Percentiles rank a stretch among this genome's conserved stretches.
Evolutionary conservation across 2,113 vertebrate genomes (phyloP).

Genomic region (Pseudois nayaur): DNA sequence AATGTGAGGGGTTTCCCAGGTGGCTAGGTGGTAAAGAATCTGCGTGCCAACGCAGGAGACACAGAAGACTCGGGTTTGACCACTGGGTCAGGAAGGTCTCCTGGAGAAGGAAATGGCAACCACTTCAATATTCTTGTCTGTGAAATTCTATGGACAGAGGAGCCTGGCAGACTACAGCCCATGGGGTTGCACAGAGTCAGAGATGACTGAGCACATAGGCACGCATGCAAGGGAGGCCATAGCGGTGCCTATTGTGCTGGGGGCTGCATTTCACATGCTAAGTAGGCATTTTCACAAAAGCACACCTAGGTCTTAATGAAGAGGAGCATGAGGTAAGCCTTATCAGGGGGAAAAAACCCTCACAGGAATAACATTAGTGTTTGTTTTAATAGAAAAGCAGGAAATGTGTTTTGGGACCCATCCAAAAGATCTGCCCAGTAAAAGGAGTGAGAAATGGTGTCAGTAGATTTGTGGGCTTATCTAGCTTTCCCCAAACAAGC

Average conservation of each 20-base stretch:
- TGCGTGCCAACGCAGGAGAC: neutral
- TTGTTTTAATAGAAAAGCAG: conserved; percentile 49
- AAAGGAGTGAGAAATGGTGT: conserved; percentile 47
- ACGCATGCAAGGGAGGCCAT: neutral
- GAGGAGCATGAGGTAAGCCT: conserved; percentile 34
- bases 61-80: neutral
- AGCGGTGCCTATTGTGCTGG: neutral
- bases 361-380: conserved; percentile 33
- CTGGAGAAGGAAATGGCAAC: neutral
- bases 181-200: neutral
- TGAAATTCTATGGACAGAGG: neutral
- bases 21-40: neutral
- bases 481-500: conserved; percentile 33
- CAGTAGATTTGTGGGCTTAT: neutral
- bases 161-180: neutral
- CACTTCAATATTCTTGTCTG: neutral
- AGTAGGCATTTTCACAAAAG: conserved; percentile 36
- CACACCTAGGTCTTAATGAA: conserved; percentile 20
- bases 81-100: neutral
- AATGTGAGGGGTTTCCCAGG: neutral
- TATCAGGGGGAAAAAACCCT: conserved; percentile 26
- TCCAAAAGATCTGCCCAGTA: conserved; percentile 38
- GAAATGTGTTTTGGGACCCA: conserved; percentile 50
- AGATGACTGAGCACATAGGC: neutral
- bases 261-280: conserved; percentile 22